These are phyloP conservation scores for Scaptomyza parva DNA, from an alignment of 2,888 invertebrate species.

Conservation along the genomic window DNA sequence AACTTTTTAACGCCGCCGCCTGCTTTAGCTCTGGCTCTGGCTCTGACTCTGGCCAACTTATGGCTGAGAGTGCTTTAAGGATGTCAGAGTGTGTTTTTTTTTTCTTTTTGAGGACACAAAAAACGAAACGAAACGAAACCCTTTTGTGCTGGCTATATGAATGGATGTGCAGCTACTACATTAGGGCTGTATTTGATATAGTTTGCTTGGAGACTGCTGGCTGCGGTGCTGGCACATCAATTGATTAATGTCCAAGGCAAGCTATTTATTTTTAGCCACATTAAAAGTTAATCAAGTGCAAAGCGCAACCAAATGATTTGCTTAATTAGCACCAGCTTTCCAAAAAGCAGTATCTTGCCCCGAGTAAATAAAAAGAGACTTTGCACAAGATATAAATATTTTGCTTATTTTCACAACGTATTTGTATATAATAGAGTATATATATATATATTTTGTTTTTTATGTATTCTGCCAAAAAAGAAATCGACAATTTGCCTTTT, in stretches of 20 bases:
- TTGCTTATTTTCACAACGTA: constrained; percentile 1
- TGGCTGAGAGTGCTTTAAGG: constrained; percentile 39
- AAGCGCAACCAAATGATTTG: constrained; percentile 64
- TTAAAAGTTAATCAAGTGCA: constrained; percentile 67
- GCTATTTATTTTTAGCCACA: constrained; percentile 62
- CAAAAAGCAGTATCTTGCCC: constrained; percentile 13
- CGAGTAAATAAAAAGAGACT: neutral
- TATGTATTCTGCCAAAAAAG: constrained; percentile 14
- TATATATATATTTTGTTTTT: too few relatives aligned
- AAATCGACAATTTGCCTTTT: constrained; percentile 35
- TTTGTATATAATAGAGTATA: constrained; percentile 14
- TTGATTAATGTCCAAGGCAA: constrained; percentile 54
- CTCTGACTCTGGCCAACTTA: constrained; percentile 26
- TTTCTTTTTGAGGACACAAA: constrained; percentile 19
- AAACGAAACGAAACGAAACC: too few relatives aligned
- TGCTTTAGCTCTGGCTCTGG: constrained; percentile 2
- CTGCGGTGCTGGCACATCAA: constrained; percentile 10
- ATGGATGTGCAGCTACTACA: constrained; percentile 52
- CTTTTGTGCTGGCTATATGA: constrained; percentile 25
- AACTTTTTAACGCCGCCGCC: constrained; percentile 54
- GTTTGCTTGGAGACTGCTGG: constrained; percentile 16
- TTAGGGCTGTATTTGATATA: constrained; percentile 31
- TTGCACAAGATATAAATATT: neutral
- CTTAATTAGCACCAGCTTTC: constrained; percentile 57
- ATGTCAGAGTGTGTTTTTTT: too few relatives aligned